Base-by-base conservation (phyloP, 2,797 vertebrate genomes). In the Amblyraja radiata region DNA sequence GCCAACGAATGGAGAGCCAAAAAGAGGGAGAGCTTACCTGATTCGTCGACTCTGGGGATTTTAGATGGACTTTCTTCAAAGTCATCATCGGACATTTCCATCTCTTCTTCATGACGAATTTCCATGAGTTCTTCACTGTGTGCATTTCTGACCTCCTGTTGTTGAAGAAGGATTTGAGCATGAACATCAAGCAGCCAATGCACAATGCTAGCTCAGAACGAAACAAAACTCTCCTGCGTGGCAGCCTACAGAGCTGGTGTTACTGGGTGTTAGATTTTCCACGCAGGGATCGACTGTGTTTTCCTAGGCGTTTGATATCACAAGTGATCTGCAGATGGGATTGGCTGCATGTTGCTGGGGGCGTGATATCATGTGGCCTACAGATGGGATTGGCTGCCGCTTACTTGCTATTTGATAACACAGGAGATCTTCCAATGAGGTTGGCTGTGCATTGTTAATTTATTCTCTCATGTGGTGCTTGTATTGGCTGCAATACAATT, bases 41-140 rank as follows among this genome's bases (percentile, higher is more conserved):
- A 97, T 68, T 99, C 98, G 93, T 98, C 97, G 0, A 96, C 95
- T 94, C 97, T 95, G 93, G 96, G 95, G 94, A 97, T 98, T 95
- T 99, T 99, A 92, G 96, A 97, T 73, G 97, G 97, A 93, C 96
- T 97, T 95, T 98, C 97, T 54, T 97, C 97, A 1, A 95, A 96
- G 93, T 99, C 98, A 25, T 99, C 98, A 46, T 99, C 98, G 0
- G 98, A 99, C 98, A 99, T 99, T 95, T 99, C 98, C 98, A 99
- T 99, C 94, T 99, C 98, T 94, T 99, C 98, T 94, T 99, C 98
- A 0, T 98, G 96, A 0, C 98, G 96, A 94, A 98, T 98, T 92
- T 98, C 98, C 98, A 99, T 98, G 94, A 99, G 97, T 93, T 99
- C 98, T 93, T 99, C 98, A 25, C 97, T 99, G 94, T 99, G 98